These are phyloP conservation scores for Rousettus madagascariensis DNA, from an alignment of 2,797 vertebrate genomes.

Conservation along the genomic window DNA sequence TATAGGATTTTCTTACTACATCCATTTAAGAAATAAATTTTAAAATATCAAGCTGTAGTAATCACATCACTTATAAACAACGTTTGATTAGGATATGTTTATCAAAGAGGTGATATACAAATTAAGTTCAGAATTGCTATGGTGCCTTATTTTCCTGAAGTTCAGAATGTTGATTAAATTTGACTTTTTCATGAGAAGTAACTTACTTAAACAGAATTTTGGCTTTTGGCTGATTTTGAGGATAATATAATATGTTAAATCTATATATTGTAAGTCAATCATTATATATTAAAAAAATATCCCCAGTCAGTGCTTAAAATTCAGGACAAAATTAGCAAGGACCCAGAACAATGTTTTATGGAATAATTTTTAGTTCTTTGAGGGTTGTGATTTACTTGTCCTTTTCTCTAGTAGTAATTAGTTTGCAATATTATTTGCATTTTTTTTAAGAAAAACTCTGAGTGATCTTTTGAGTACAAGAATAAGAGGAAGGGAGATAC, in stretches of 20 bases:
- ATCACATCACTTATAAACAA: background rate
- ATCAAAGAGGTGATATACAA: background rate
- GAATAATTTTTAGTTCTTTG: background rate
- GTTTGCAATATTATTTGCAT: background rate
- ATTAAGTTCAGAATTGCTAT: background rate
- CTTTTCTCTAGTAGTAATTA: background rate
- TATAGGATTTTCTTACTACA: background rate
- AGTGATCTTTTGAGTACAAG: background rate
- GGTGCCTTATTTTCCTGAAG: background rate
- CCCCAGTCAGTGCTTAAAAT: background rate
- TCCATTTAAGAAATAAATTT: background rate
- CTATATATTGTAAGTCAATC: background rate
- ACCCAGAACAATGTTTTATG: background rate
- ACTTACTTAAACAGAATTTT: background rate
- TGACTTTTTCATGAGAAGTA: background rate
- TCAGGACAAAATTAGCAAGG: background rate
- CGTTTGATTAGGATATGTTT: background rate
- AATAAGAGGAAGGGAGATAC: background rate
- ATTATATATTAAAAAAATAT: background rate
- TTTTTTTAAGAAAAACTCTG: background rate
- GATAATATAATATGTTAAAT: background rate
- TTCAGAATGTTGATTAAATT: slow-evolving; percentile 31
- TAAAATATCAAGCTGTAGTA: background rate
- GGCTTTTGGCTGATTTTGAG: background rate
- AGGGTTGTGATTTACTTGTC: background rate